These are phyloP conservation scores for Luperina nickerlii DNA, from an alignment of 2,888 invertebrate genomes.

Conservation along the genomic window DNA sequence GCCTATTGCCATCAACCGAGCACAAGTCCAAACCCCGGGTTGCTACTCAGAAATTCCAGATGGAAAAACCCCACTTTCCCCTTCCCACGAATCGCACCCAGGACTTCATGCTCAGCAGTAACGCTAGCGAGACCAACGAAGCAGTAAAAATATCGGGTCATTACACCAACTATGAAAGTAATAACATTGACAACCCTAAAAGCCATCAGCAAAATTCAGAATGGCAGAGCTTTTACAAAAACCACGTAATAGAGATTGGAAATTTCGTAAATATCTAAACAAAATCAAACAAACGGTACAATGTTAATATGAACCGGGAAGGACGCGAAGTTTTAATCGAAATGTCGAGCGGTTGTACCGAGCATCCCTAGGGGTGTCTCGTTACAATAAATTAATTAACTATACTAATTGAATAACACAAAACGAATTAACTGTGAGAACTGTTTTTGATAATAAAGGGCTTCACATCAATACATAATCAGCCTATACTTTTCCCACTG, in stretches of 20 bases:
- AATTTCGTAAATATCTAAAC: slow-evolving; percentile 62
- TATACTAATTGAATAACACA: slow-evolving; percentile 78
- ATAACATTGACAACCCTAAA: slow-evolving; percentile 32
- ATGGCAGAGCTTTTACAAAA: slow-evolving; percentile 24
- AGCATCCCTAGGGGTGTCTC: slow-evolving; percentile 68
- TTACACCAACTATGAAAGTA: slow-evolving; percentile 1
- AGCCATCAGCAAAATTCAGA: slow-evolving; percentile 38
- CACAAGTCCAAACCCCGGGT: too few species aligned
- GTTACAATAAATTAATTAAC: slow-evolving; percentile 81
- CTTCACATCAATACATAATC: slow-evolving; percentile 32
- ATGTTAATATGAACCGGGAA: slow-evolving; percentile 61
- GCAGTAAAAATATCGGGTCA: not conserved
- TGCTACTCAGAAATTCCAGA: not conserved
- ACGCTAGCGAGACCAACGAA: not conserved
- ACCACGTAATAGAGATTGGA: slow-evolving; percentile 60
- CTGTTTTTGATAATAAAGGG: slow-evolving; percentile 67
- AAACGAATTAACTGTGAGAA: slow-evolving; percentile 73
- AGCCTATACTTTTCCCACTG: too few species aligned
- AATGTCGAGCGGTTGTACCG: slow-evolving; percentile 70
- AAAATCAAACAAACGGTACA: slow-evolving; percentile 61
- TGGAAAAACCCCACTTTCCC: not conserved
- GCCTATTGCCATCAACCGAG: not conserved
- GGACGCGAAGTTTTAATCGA: slow-evolving; percentile 79
- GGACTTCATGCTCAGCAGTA: not conserved
- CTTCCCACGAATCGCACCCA: not conserved